These are phyloP conservation scores for Drosophila lacertosa DNA, from an alignment of 1,140 invertebrate genomes.

Conservation along the genomic window DNA sequence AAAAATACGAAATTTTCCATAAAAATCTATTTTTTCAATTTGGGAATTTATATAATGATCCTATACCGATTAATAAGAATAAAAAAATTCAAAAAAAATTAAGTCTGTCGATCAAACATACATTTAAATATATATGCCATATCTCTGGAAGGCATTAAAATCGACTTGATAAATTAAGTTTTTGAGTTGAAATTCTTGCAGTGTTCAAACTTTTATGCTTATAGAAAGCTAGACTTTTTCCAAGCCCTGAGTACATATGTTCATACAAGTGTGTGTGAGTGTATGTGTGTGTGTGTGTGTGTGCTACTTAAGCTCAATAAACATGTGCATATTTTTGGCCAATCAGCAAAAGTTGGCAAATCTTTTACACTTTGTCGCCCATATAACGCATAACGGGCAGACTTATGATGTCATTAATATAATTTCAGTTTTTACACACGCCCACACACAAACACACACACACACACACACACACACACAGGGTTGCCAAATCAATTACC, in stretches of 20 bases:
- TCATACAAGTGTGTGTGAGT: neutral
- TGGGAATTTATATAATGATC: no score
- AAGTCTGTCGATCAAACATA: no score
- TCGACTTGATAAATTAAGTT: neutral
- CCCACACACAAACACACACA: neutral
- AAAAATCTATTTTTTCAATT: no score
- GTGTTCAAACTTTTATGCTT: neutral
- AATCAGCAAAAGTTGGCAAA: slow-evolving; percentile 5
- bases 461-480: neutral
- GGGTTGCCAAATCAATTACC: neutral
- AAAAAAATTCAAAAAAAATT: no score
- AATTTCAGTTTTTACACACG: neutral
- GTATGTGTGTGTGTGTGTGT: neutral
- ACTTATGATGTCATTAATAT: neutral
- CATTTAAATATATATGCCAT: no score
- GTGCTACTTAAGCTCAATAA: neutral
- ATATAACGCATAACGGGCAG: neutral
- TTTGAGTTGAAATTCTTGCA: neutral
- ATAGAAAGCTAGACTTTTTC: neutral
- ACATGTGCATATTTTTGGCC: slow-evolving; percentile 1
- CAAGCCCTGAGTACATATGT: neutral
- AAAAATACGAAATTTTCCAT: no score
- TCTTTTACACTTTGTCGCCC: slow-evolving; percentile 2
- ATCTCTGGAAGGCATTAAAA: no score
- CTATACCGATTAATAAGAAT: no score